Evolutionary conservation across 2,888 invertebrate species (phyloP).

Genomic region (Yponomeuta malinellus): DNA sequence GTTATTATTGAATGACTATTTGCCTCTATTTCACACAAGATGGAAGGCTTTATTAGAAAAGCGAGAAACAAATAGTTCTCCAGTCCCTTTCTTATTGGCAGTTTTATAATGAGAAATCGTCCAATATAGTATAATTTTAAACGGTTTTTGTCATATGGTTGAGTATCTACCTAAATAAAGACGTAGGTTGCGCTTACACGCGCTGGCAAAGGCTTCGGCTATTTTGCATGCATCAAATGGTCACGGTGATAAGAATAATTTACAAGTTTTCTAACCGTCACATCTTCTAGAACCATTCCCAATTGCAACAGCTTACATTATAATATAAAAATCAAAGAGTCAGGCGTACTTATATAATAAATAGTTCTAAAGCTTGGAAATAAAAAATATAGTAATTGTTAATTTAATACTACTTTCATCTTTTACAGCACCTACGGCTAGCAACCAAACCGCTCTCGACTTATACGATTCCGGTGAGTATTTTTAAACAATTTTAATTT

Average conservation of each 20-base stretch:
- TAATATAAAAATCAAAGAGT: not conserved
- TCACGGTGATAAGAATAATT: not conserved
- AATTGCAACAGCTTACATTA: not conserved
- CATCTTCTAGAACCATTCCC: not conserved
- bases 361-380: too few species aligned
- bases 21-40: too few species aligned
- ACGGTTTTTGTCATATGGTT: too few species aligned
- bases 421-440: constrained; percentile 81
- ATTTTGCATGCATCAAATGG: not conserved
- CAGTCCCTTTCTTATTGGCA: too few species aligned
- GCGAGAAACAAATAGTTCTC: too few species aligned
- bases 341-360: too few species aligned
- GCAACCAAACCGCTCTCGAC: constrained; percentile 79
- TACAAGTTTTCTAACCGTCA: not conserved
- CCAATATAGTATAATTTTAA: too few species aligned
- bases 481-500: not conserved
- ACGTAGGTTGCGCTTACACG: not conserved
- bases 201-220: not conserved
- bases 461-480: constrained; percentile 75
- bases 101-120: too few species aligned
- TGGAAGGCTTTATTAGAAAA: too few species aligned
- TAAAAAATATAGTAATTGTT: too few species aligned
- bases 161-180: not conserved
- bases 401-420: not conserved
- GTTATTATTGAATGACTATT: too few species aligned